Evolutionary conservation across 2,888 invertebrate genomes (phyloP).

Genomic region (Eledone cirrhosa): DNA sequence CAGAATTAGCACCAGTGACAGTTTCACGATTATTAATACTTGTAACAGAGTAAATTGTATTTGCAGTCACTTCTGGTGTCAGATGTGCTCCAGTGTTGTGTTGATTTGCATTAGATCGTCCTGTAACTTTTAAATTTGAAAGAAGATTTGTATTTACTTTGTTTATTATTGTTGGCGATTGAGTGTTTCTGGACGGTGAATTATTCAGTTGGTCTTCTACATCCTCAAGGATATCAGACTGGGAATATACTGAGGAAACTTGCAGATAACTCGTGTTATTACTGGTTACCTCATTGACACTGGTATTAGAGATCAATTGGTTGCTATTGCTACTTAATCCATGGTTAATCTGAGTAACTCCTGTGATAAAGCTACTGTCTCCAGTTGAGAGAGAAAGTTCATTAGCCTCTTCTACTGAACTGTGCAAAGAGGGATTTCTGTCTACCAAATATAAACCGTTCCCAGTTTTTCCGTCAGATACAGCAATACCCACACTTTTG

Average conservation of each 20-base stretch:
- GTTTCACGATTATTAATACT: not conserved
- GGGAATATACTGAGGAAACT: not conserved
- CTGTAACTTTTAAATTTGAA: not conserved
- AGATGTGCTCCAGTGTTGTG: not conserved
- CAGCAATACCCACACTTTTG: not conserved
- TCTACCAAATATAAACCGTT: not conserved
- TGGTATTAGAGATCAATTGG: not conserved
- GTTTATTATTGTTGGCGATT: slow-evolving; percentile 18
- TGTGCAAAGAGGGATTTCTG: not conserved
- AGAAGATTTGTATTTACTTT: slow-evolving; percentile 11
- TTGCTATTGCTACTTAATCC: not conserved
- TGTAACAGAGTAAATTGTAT: not conserved
- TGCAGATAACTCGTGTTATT: not conserved
- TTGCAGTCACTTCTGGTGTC: slow-evolving; percentile 1
- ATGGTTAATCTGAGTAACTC: not conserved
- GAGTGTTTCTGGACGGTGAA: not conserved
- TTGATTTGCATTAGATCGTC: not conserved
- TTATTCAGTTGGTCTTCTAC: not conserved
- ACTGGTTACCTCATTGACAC: too few relatives aligned
- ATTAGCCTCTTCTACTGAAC: slow-evolving; percentile 1
- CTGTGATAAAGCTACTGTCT: not conserved
- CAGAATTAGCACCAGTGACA: not conserved
- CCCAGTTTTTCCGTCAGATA: not conserved
- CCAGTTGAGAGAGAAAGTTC: not conserved
- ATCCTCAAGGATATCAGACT: not conserved